Conservation (phyloP, 2,888 invertebrate genomes). For the Hirtodrosophila alboralis region DNA sequence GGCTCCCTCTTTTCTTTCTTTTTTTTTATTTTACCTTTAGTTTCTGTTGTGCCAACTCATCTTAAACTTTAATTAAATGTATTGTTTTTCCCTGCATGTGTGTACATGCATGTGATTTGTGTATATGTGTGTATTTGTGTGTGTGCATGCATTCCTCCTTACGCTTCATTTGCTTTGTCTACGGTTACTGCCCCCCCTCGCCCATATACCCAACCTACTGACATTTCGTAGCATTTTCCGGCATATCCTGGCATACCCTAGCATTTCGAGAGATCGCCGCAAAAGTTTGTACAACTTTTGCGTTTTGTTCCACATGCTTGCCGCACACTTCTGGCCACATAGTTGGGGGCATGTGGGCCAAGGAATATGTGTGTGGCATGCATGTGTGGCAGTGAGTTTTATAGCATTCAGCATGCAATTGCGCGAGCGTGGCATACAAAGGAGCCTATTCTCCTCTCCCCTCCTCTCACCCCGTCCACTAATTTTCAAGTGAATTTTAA, state of each 20-base stretch:
- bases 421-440: slow-evolving; percentile 59
- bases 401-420: slow-evolving; percentile 75
- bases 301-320: slow-evolving; percentile 78
- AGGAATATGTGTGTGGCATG: slow-evolving; percentile 45
- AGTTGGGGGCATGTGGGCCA: slow-evolving; percentile 25
- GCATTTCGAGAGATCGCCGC: slow-evolving; percentile 69
- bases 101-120: slow-evolving; percentile 13
- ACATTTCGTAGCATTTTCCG: too few species aligned
- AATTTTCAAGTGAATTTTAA: slow-evolving; percentile 44
- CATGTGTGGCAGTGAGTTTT: slow-evolving; percentile 59
- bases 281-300: slow-evolving; percentile 74
- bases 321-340: slow-evolving; percentile 66
- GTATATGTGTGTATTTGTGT: not conserved
- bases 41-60: slow-evolving; percentile 65
- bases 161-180: slow-evolving; percentile 67
- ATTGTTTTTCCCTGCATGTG: slow-evolving; percentile 64
- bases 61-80: slow-evolving; percentile 78
- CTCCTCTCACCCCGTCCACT: slow-evolving; percentile 6
- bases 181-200: slow-evolving; percentile 12
- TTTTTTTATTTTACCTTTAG: slow-evolving; percentile 14
- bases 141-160: slow-evolving; percentile 42
- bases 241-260: slow-evolving; percentile 19
- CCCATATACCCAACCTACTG: too few species aligned
- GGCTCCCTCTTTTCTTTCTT: slow-evolving; percentile 2
- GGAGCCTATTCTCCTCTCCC: slow-evolving; percentile 16